These are phyloP conservation scores for Caenorhabditis angaria DNA, from an alignment of 2,888 invertebrate genomes.

Conservation along the genomic window DNA sequence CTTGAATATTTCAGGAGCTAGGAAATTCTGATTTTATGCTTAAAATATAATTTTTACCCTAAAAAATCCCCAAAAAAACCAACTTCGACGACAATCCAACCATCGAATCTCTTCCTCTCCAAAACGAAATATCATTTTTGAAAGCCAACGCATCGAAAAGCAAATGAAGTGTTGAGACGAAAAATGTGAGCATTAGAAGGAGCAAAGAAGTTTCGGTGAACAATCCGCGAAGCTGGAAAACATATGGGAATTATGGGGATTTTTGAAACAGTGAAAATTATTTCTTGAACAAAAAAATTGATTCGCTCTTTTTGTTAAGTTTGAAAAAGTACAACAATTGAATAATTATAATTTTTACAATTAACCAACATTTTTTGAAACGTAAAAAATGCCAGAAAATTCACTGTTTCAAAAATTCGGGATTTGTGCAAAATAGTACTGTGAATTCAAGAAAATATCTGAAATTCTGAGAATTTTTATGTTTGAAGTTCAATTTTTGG, in stretches of 20 bases:
- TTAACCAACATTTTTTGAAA: no score
- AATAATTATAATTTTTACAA: no score
- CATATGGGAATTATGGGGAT: neutral
- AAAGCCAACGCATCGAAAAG: conserved; percentile 95
- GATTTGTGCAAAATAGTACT: no score
- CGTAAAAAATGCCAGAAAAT: no score
- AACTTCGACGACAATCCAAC: conserved; percentile 82
- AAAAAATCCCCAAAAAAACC: neutral
- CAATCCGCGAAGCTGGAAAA: conserved; percentile 77
- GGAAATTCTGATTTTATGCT: neutral
- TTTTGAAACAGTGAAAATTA: no score
- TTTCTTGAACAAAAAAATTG: no score
- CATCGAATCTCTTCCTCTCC: conserved; percentile 86
- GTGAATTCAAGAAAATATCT: no score
- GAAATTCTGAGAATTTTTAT: no score
- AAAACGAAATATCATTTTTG: conserved; percentile 93
- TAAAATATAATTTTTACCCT: neutral
- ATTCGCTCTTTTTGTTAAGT: no score
- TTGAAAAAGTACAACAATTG: no score
- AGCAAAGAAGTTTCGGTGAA: conserved; percentile 94
- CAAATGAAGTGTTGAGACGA: conserved; percentile 91
- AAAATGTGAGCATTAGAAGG: conserved; percentile 86
- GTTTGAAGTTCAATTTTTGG: no score
- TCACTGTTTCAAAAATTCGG: no score
- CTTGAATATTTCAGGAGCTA: neutral